Evolutionary conservation across 2,888 invertebrate genomes (phyloP), one percentile per base, ranked within the genome.

Genomic region (Drosophila flavopinicola): DNA sequence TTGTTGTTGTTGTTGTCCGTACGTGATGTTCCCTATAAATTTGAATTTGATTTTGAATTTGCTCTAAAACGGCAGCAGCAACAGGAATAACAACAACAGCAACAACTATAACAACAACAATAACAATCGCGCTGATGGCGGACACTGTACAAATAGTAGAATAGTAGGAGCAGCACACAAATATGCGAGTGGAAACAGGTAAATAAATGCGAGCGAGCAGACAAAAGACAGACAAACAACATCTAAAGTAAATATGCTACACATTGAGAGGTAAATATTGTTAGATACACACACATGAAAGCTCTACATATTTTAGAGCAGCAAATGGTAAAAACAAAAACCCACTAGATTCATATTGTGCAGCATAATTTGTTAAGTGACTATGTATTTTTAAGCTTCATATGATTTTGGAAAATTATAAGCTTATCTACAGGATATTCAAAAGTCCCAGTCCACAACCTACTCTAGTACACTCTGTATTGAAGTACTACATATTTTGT

Each of bases 1-100:
- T 30, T 39, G 27, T 53, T 58, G 54, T 56, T 69, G 69, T 41
- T 73, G 73, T 77, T 75, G 76, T 70, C 76, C 52, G 84, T 88
- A 88, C 89, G 89, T 88, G 89, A 89, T 89, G 82, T 88, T 89
- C 70, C 68, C 73, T 71, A 78, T 78, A 75, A 85, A 79, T 85
- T 83, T 82, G 75, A 88, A 87, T 82, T 86, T 78, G 78, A 85
- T 87, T 77, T 87, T 73, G 74, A 80, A 80, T 85, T 85, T 85
- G 80, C 64, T 75, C 78, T 60, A 78, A 73, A 86, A 76, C 78
- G 72, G 68, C 75, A 84, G 74, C 79, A 75, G 59, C 47, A 67
- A 23, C 23, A 57, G 37, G 48, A 49, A 54, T 20, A 66, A 63
- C 66, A 68, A 64, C 59, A 51, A 53, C 58, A 58, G 23, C 32